Conservation (phyloP, 2,797 vertebrate genomes). For the Gymnocypris eckloni region DNA sequence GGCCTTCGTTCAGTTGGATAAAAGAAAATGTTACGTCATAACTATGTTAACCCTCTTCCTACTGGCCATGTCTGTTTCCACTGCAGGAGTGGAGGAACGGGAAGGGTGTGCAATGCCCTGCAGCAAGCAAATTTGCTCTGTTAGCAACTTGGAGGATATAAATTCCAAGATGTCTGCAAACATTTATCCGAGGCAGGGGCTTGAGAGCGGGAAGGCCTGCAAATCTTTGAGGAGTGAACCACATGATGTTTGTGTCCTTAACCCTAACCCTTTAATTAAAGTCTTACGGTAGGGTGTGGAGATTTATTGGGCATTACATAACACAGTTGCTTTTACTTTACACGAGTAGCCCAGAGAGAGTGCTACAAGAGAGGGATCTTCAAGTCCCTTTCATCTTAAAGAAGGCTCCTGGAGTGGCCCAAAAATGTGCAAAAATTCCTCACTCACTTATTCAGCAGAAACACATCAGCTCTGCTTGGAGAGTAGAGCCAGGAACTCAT, state of each 20-base stretch:
- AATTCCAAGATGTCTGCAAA: constrained; percentile 54
- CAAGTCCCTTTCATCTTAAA: constrained; percentile 83
- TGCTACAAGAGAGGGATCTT: constrained; percentile 69
- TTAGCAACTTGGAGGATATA: constrained; percentile 53
- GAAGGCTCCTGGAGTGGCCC: constrained; percentile 79
- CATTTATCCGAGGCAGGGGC: constrained; percentile 57
- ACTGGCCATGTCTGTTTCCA: constrained; percentile 10
- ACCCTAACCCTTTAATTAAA: constrained; percentile 74
- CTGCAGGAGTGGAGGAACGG: not conserved
- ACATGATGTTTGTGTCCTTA: constrained; percentile 64
- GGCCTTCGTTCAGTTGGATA: constrained; percentile 61
- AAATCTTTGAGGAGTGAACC: constrained; percentile 64
- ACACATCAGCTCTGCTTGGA: constrained; percentile 33
- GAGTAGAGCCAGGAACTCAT: constrained; percentile 68
- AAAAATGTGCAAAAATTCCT: constrained; percentile 71
- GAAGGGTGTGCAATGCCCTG: constrained; percentile 21
- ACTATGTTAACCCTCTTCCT: constrained; percentile 63
- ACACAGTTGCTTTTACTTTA: constrained; percentile 69
- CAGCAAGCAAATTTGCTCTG: constrained; percentile 47
- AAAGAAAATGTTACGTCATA: constrained; percentile 70
- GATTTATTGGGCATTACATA: constrained; percentile 78
- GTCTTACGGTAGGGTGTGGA: constrained; percentile 75
- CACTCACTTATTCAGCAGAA: constrained; percentile 55
- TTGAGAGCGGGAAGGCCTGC: constrained; percentile 55
- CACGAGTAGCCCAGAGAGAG: constrained; percentile 26